phyloP scores from a whole-genome alignment of 2,888 invertebrate species.

The Ditula angustiorana region DNA sequence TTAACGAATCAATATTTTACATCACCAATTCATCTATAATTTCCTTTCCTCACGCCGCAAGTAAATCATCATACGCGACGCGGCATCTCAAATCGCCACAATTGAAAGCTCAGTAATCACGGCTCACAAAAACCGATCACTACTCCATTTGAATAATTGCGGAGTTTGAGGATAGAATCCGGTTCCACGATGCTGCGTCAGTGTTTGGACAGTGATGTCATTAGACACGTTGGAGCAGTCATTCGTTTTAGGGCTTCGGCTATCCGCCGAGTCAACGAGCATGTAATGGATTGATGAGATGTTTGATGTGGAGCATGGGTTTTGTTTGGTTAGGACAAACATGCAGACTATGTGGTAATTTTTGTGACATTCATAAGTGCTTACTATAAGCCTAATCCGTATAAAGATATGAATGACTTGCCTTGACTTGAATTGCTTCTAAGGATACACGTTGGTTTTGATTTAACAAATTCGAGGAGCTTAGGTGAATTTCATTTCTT shows the following conservation, averaged over 20 bases:
- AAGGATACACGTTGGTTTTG: too few relatives aligned
- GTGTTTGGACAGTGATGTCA: constrained; percentile 22
- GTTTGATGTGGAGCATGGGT: not conserved
- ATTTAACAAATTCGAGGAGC: too few relatives aligned
- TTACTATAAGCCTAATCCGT: too few relatives aligned
- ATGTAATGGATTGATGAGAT: not conserved
- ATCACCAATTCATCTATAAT: constrained; percentile 3
- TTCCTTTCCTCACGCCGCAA: not conserved
- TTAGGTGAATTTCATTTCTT: too few relatives aligned
- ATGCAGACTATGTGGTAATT: not conserved
- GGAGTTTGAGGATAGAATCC: not conserved
- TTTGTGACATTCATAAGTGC: not conserved
- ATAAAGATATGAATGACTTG: too few relatives aligned
- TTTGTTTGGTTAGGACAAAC: not conserved
- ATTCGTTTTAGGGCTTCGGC: not conserved
- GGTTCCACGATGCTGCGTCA: not conserved
- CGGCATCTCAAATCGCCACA: constrained; percentile 4
- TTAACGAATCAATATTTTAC: not conserved
- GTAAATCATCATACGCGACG: not conserved
- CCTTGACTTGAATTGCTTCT: too few relatives aligned
- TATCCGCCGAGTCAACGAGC: not conserved
- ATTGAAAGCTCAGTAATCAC: constrained; percentile 10
- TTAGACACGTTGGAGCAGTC: not conserved
- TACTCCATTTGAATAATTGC: not conserved
- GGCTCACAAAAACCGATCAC: not conserved